These are phyloP conservation scores for Delichon dasypus DNA, from an alignment of 2,797 vertebrate genomes.

Conservation along the genomic window DNA sequence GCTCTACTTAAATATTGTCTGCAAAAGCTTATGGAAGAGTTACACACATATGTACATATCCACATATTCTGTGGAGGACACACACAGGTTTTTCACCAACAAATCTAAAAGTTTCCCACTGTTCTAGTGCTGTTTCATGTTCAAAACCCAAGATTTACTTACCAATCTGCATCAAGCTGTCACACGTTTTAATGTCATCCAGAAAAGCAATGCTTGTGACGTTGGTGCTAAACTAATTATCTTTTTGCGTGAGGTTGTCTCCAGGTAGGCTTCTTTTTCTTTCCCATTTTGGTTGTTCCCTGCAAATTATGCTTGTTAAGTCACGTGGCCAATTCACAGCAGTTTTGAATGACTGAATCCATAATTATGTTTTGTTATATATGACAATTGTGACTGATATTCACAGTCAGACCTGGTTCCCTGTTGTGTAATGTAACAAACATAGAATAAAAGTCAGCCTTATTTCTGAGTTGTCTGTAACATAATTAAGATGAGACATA, in stretches of 20 bases:
- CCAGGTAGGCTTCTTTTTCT: slow-evolving; percentile 9
- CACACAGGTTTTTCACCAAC: neutral
- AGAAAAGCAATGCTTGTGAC: neutral
- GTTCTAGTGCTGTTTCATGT: neutral
- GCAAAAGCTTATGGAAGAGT: neutral
- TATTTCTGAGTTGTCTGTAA: neutral
- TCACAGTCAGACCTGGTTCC: neutral
- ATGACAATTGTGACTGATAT: slow-evolving; percentile 3
- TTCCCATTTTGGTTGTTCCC: neutral
- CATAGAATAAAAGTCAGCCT: neutral
- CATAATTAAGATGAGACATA: neutral
- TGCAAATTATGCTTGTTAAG: slow-evolving; percentile 6
- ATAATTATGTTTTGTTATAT: slow-evolving; percentile 39
- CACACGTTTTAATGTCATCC: neutral
- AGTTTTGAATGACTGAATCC: slow-evolving; percentile 13
- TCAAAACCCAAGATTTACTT: neutral
- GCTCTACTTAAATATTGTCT: neutral
- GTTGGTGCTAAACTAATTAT: neutral
- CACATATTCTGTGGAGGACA: neutral
- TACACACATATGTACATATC: neutral
- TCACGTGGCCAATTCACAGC: neutral
- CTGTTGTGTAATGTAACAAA: slow-evolving; percentile 11
- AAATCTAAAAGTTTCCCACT: neutral
- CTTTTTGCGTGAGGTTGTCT: neutral
- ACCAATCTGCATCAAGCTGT: neutral